Evolutionary conservation across 2,888 invertebrate species (phyloP).

Genomic region (Villa cingulata): DNA sequence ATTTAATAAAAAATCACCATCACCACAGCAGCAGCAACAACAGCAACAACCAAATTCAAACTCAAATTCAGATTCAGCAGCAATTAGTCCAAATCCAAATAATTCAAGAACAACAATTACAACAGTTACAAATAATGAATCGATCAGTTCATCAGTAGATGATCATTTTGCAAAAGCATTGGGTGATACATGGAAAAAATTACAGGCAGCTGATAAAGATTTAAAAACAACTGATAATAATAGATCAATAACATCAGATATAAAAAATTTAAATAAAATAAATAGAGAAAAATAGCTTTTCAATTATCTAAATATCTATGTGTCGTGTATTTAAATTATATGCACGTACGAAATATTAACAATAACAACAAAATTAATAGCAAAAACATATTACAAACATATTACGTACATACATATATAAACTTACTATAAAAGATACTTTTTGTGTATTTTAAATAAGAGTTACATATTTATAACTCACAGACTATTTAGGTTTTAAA

Average conservation of each 20-base stretch:
- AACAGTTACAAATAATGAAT: slow-evolving; percentile 25
- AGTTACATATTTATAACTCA: too few relatives aligned
- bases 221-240: neutral
- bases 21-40: slow-evolving; percentile 21
- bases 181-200: slow-evolving; percentile 68
- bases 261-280: too few relatives aligned
- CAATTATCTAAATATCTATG: too few relatives aligned
- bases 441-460: too few relatives aligned
- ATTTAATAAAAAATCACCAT: slow-evolving; percentile 42
- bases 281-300: too few relatives aligned
- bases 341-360: too few relatives aligned
- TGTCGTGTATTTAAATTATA: too few relatives aligned
- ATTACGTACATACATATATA: too few relatives aligned
- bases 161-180: slow-evolving; percentile 87
- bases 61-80: neutral
- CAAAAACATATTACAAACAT: too few relatives aligned
- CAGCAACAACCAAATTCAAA: slow-evolving; percentile 14
- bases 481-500: too few relatives aligned
- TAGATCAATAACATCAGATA: neutral
- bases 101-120: slow-evolving; percentile 15
- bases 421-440: too few relatives aligned
- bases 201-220: slow-evolving; percentile 39
- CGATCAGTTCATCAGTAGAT: slow-evolving; percentile 57
- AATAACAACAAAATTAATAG: too few relatives aligned
- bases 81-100: slow-evolving; percentile 7